Conservation (phyloP, 2,797 vertebrate species). For the Xenops minutus region DNA sequence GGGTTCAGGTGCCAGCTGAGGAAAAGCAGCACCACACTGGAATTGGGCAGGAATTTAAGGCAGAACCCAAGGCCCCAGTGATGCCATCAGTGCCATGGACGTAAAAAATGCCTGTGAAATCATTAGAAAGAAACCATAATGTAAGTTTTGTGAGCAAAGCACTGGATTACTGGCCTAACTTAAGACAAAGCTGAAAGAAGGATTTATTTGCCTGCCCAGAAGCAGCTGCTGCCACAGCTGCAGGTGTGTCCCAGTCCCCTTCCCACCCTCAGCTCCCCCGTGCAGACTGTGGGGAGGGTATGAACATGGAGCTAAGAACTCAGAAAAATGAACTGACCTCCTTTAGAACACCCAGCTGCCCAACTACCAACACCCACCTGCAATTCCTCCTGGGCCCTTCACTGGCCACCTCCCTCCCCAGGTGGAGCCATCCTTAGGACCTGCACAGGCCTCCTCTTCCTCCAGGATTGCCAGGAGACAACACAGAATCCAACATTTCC, state of each 20-base stretch:
- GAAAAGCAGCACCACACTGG: background rate
- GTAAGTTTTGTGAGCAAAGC: background rate
- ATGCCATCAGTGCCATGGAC: background rate
- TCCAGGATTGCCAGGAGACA: background rate
- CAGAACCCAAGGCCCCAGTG: background rate
- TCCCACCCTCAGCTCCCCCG: background rate
- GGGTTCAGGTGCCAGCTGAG: background rate
- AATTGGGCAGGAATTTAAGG: background rate
- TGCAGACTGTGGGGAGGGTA: background rate
- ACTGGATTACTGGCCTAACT: background rate
- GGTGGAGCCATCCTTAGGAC: background rate
- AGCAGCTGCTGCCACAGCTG: background rate
- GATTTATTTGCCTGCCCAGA: background rate
- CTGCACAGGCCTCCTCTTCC: background rate
- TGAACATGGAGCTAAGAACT: background rate
- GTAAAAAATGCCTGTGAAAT: slow-evolving; percentile 1
- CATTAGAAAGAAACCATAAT: background rate
- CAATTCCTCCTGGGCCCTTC: background rate
- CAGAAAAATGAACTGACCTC: background rate
- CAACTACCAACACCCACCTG: background rate
- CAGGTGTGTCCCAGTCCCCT: background rate
- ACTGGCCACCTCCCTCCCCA: background rate
- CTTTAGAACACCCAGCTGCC: background rate
- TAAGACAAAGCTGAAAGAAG: background rate
- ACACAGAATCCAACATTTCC: background rate